Percentiles rank a stretch among this genome's conserved stretches.
These are phyloP conservation scores for Synanceia verrucosa DNA, from an alignment of 2,797 vertebrate genomes.

Conservation along the genomic window DNA sequence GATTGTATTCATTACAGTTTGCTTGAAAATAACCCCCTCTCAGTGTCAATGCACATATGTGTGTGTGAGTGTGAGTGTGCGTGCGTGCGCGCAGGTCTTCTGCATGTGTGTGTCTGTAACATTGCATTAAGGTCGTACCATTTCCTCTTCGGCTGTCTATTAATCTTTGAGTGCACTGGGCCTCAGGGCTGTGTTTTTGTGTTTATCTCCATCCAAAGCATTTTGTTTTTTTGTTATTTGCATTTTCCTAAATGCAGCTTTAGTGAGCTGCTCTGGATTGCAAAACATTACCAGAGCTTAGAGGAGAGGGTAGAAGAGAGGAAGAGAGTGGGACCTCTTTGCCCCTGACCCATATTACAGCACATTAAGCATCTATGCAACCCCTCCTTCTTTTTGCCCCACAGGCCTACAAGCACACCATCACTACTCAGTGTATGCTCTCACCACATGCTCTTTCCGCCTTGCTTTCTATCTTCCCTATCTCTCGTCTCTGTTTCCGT, in stretches of 20 bases:
- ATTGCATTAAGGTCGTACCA: slow-evolving; percentile 38
- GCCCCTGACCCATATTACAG: slow-evolving; percentile 63
- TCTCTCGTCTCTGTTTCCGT: slow-evolving; percentile 17
- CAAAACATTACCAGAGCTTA: slow-evolving; percentile 47
- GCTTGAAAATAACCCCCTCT: slow-evolving; percentile 3
- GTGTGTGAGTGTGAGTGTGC: neutral
- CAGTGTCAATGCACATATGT: too few species aligned
- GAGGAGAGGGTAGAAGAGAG: slow-evolving; percentile 24
- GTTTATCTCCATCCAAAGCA: slow-evolving; percentile 24
- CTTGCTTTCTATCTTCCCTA: slow-evolving; percentile 7
- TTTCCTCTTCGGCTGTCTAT: slow-evolving; percentile 48
- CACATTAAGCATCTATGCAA: slow-evolving; percentile 57
- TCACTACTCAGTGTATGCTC: too few species aligned
- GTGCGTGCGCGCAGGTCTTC: neutral
- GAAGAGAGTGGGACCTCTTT: slow-evolving; percentile 34
- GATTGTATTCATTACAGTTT: slow-evolving; percentile 23
- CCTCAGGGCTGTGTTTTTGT: slow-evolving; percentile 32
- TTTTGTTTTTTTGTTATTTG: slow-evolving; percentile 50
- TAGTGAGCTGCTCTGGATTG: slow-evolving; percentile 48
- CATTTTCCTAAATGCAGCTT: slow-evolving; percentile 60
- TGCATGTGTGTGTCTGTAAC: neutral
- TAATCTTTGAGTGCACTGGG: slow-evolving; percentile 44
- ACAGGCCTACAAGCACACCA: slow-evolving; percentile 36
- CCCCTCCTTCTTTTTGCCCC: slow-evolving; percentile 28
- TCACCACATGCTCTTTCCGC: neutral